Evolutionary conservation across 2,797 vertebrate species (phyloP).

Genomic region (Varecia variegata): DNA sequence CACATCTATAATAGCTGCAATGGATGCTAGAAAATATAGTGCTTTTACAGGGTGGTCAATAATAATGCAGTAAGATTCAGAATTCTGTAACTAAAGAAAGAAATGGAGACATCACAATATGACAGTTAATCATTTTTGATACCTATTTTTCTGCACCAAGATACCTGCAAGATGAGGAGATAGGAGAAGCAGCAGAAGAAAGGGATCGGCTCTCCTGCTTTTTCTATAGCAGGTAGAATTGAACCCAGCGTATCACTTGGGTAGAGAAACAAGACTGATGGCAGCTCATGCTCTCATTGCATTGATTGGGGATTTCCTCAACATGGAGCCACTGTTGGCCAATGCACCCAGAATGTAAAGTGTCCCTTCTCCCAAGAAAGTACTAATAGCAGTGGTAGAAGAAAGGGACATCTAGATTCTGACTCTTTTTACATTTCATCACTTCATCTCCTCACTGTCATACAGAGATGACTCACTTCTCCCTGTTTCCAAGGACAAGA

Average conservation of each 20-base stretch:
- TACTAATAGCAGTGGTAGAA: neutral
- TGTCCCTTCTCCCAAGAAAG: neutral
- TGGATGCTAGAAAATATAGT: neutral
- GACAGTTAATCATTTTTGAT: neutral
- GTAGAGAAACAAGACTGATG: neutral
- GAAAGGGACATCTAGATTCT: neutral
- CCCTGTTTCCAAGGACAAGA: neutral
- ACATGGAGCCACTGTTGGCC: neutral
- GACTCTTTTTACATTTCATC: neutral
- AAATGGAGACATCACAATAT: neutral
- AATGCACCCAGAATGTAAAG: neutral
- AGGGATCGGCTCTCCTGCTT: neutral
- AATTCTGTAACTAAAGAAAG: neutral
- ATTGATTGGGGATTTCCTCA: neutral
- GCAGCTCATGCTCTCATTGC: neutral
- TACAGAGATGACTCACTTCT: conserved; percentile 40
- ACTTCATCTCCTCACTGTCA: neutral
- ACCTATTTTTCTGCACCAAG: neutral
- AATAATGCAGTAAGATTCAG: neutral
- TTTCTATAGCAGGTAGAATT: neutral
- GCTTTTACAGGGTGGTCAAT: neutral
- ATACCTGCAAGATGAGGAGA: neutral
- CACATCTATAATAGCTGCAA: neutral
- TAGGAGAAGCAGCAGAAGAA: neutral
- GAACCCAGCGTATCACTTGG: neutral